phyloP scores from a whole-genome alignment of 2,113 vertebrate genomes.

The Xyliphius kryptos region DNA sequence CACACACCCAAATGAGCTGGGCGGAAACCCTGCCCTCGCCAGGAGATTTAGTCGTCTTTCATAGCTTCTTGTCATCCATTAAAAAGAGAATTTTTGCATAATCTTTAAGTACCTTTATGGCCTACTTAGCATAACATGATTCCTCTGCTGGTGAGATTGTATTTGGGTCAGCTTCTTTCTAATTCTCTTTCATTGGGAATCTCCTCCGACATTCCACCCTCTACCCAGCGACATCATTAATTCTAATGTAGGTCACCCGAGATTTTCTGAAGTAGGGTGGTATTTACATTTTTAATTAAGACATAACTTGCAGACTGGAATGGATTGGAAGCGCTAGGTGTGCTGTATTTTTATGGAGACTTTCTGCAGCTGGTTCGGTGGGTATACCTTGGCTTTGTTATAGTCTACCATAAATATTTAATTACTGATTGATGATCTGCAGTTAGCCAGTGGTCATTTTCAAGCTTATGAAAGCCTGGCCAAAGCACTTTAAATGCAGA shows the following conservation, averaged over 20 bases:
- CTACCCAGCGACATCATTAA: slow-evolving; percentile 62
- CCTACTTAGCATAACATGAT: slow-evolving; percentile 72
- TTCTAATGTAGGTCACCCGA: slow-evolving; percentile 71
- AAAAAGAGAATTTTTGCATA: slow-evolving; percentile 63
- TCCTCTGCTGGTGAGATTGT: slow-evolving; percentile 68
- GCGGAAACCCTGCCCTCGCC: slow-evolving; percentile 25
- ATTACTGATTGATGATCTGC: background rate
- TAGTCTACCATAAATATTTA: background rate
- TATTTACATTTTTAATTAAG: slow-evolving; percentile 72
- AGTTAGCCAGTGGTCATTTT: too few species aligned
- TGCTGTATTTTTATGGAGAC: slow-evolving; percentile 12
- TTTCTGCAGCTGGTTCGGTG: background rate
- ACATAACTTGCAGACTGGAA: slow-evolving; percentile 40
- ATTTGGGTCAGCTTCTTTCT: slow-evolving; percentile 76
- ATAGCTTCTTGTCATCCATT: slow-evolving; percentile 49
- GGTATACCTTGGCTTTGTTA: background rate
- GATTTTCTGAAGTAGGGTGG: slow-evolving; percentile 66
- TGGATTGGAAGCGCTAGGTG: slow-evolving; percentile 27
- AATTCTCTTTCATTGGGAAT: slow-evolving; percentile 73
- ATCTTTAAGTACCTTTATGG: slow-evolving; percentile 71
- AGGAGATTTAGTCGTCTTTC: slow-evolving; percentile 43
- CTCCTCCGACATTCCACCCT: slow-evolving; percentile 57
- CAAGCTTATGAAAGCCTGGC: too few species aligned
- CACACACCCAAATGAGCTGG: slow-evolving; percentile 10
- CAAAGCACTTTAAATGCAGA: too few species aligned